Conservation (phyloP, 1,140 invertebrate species). For the Atopsyche davidsoni region DNA sequence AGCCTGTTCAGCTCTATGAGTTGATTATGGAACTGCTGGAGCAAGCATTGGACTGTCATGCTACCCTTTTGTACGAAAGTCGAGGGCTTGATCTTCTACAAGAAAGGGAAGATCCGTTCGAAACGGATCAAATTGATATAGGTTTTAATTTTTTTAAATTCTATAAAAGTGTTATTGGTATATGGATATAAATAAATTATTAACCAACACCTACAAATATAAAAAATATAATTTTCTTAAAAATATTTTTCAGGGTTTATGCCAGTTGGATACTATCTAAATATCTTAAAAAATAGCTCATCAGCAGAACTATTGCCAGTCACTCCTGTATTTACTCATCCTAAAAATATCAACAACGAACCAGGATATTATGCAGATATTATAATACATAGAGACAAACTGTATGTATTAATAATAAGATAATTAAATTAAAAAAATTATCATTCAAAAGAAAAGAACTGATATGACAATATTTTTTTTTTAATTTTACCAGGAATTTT, state of each 20-base stretch:
- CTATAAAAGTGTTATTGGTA: neutral
- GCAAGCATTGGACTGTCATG: conserved; percentile 43
- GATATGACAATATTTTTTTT: no score
- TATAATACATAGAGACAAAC: conserved; percentile 53
- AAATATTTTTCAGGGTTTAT: conserved; percentile 49
- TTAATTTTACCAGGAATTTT: no score
- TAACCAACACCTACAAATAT: neutral
- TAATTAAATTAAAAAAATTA: no score
- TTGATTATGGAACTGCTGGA: conserved; percentile 52
- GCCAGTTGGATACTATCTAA: conserved; percentile 50
- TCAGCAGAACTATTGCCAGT: conserved; percentile 49
- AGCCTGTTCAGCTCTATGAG: conserved; percentile 57
- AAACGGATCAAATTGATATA: conserved; percentile 48
- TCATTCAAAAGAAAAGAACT: no score
- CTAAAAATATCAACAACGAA: conserved; percentile 46
- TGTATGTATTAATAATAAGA: conserved; percentile 48
- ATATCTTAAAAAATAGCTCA: conserved; percentile 41
- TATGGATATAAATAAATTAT: neutral
- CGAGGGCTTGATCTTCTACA: conserved; percentile 42
- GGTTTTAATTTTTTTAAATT: conserved; percentile 37
- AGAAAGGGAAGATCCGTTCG: conserved; percentile 53
- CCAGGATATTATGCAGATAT: conserved; percentile 57
- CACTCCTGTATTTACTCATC: conserved; percentile 52
- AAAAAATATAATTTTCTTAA: neutral
- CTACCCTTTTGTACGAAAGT: conserved; percentile 54